phyloP scores from a whole-genome alignment of 2,888 invertebrate genomes.

The Amblyjoppa proteus region DNA sequence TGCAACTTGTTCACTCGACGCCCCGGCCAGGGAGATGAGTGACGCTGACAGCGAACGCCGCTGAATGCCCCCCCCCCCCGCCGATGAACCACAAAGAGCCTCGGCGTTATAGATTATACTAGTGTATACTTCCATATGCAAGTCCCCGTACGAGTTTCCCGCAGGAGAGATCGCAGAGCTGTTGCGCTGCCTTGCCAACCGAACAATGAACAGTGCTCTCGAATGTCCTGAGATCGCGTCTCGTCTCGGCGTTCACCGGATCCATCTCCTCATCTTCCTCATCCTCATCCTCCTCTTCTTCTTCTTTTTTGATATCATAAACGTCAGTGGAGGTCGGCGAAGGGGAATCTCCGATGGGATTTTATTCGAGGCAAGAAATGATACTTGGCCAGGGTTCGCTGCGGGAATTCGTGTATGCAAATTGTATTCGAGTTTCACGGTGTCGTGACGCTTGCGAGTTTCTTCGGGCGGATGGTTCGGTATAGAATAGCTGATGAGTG shows the following conservation, averaged over 20 bases:
- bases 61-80: conserved; percentile 21
- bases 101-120: conserved; percentile 42
- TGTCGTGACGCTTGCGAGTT: conserved; percentile 3
- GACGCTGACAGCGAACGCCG: conserved; percentile 58
- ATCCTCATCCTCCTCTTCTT: neutral
- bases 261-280: neutral
- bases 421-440: conserved; percentile 50
- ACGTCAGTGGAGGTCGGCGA: conserved; percentile 35
- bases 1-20: conserved; percentile 65
- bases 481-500: neutral
- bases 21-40: conserved; percentile 53
- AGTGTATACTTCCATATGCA: conserved; percentile 26
- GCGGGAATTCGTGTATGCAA: conserved; percentile 26
- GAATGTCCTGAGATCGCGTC: conserved; percentile 53
- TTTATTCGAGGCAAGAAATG: conserved; percentile 35
- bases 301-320: conserved; percentile 48
- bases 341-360: conserved; percentile 42
- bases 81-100: conserved; percentile 55
- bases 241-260: conserved; percentile 23
- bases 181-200: neutral
- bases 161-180: neutral
- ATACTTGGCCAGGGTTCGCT: conserved; percentile 53
- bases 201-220: conserved; percentile 56
- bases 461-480: conserved; percentile 7
- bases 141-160: neutral